Percentiles rank a stretch among this genome's conserved stretches.
Evolutionary conservation across 2,888 invertebrate genomes (phyloP).

Genomic region (Oscheius sp.): DNA sequence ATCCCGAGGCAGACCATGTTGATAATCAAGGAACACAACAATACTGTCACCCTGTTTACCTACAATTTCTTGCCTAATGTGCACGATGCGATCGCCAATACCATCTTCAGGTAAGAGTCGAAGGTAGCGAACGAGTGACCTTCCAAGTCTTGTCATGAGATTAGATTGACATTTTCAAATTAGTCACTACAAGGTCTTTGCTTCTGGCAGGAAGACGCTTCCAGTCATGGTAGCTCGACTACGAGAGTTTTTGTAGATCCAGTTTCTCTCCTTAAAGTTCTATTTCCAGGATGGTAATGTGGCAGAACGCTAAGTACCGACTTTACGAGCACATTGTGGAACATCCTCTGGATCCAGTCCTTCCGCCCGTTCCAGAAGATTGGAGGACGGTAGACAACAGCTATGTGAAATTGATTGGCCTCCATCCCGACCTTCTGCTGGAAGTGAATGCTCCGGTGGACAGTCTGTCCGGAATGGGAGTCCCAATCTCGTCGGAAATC

Average conservation of each 20-base stretch:
- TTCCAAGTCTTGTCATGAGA: too few species aligned
- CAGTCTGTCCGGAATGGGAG: not conserved
- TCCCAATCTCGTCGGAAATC: slow-evolving; percentile 1
- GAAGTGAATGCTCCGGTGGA: slow-evolving; percentile 47
- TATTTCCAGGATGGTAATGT: slow-evolving; percentile 9
- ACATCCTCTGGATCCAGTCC: slow-evolving; percentile 18
- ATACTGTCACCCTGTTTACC: slow-evolving; percentile 55
- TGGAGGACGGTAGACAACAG: slow-evolving; percentile 12
- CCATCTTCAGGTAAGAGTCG: not conserved
- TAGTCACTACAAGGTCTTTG: too few species aligned
- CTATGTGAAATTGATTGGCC: slow-evolving; percentile 50
- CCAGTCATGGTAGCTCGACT: too few species aligned
- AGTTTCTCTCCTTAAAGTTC: not conserved
- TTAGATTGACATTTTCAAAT: too few species aligned
- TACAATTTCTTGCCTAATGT: slow-evolving; percentile 46
- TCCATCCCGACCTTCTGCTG: slow-evolving; percentile 47
- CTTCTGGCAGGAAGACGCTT: too few species aligned
- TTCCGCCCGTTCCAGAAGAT: slow-evolving; percentile 5
- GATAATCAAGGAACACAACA: slow-evolving; percentile 49
- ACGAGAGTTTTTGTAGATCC: too few species aligned
- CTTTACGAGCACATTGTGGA: slow-evolving; percentile 26
- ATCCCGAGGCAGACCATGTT: slow-evolving; percentile 62
- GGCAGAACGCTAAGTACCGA: slow-evolving; percentile 22
- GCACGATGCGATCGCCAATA: slow-evolving; percentile 12
- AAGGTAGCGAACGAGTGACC: not conserved